phyloP scores from a whole-genome alignment of 2,888 invertebrate species.

The Leptinotarsa peninsularis region DNA sequence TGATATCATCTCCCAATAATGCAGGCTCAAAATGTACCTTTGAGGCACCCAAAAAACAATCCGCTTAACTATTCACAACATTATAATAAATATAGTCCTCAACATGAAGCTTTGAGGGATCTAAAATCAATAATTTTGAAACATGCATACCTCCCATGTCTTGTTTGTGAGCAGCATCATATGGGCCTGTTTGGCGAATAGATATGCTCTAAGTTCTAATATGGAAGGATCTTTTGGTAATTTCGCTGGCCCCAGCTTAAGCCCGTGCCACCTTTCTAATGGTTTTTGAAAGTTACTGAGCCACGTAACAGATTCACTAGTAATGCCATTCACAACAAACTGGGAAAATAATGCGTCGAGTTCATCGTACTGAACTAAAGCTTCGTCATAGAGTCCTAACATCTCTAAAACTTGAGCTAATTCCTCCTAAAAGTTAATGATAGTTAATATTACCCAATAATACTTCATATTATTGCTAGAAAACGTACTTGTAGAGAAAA shows the following conservation, averaged over 20 bases:
- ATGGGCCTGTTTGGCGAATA: slow-evolving; percentile 92
- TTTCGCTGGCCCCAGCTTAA: slow-evolving; percentile 74
- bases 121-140: too few species aligned
- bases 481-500: slow-evolving; percentile 85
- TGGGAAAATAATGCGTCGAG: slow-evolving; percentile 96
- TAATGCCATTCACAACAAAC: slow-evolving; percentile 87
- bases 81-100: too few species aligned
- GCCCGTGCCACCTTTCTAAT: slow-evolving; percentile 86
- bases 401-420: slow-evolving; percentile 94
- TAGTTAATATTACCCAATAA: not conserved
- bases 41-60: not conserved
- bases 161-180: slow-evolving; percentile 80
- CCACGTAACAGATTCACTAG: slow-evolving; percentile 88
- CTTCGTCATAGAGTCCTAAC: slow-evolving; percentile 92
- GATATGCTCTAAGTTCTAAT: slow-evolving; percentile 91
- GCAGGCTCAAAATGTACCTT: not conserved
- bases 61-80: not conserved
- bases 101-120: too few species aligned
- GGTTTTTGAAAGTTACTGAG: slow-evolving; percentile 83
- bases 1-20: not conserved
- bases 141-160: slow-evolving; percentile 80
- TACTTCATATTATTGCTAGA: not conserved
- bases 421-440: slow-evolving; percentile 81
- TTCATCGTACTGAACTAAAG: slow-evolving; percentile 96
- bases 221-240: slow-evolving; percentile 79